Evolutionary conservation across 2,797 vertebrate species (phyloP).

Genomic region (Rhabdophis nuchalis): DNA sequence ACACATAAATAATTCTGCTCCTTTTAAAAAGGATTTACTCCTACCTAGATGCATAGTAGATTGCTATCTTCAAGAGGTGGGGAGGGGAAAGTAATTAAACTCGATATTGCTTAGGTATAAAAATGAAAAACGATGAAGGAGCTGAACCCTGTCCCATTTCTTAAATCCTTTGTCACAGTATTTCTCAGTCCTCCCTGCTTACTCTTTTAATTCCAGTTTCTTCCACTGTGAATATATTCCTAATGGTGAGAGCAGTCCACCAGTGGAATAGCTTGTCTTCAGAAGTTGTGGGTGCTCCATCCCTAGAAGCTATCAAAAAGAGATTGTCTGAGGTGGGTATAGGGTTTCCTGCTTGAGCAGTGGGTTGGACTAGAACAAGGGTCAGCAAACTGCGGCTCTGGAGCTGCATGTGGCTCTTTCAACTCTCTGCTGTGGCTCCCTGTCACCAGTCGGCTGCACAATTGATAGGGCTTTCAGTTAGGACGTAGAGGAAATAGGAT

Average conservation of each 20-base stretch:
- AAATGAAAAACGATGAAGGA: constrained; percentile 14
- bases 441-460: no score
- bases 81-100: not conserved
- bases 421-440: no score
- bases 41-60: not conserved
- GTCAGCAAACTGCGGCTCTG: no score
- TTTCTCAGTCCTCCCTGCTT: not conserved
- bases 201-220: not conserved
- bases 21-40: not conserved
- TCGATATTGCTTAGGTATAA: not conserved
- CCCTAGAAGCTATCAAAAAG: not conserved
- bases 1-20: not conserved
- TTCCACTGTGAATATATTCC: not conserved
- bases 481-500: no score
- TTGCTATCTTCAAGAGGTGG: not conserved
- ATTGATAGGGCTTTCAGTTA: no score
- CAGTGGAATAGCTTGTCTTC: not conserved
- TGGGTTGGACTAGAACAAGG: not conserved
- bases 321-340: not conserved
- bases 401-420: no score
- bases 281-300: not conserved
- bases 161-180: not conserved
- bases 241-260: not conserved
- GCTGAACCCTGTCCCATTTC: not conserved
- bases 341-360: not conserved